A percentile compares a stretch with the other conserved stretches of the same genome.
Evolutionary conservation across 2,113 vertebrate genomes (phyloP).

Genomic region (Ammodytes marinus): DNA sequence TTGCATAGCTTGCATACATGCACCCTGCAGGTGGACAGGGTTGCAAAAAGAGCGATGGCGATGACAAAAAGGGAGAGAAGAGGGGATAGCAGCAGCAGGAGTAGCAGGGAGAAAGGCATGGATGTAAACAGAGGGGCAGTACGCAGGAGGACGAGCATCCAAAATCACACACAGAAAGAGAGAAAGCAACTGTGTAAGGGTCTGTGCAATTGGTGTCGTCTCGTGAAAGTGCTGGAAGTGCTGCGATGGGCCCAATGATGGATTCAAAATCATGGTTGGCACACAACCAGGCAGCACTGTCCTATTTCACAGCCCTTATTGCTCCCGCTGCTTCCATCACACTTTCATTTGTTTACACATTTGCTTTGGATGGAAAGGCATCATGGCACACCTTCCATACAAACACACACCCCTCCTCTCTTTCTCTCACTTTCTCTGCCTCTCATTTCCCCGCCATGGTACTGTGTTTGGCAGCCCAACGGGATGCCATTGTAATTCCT

Average conservation of each 20-base stretch:
- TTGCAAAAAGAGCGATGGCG: slow-evolving; percentile 70
- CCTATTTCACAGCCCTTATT: slow-evolving; percentile 53
- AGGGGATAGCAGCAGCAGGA: slow-evolving; percentile 55
- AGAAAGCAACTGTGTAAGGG: slow-evolving; percentile 58
- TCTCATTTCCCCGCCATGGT: slow-evolving; percentile 52
- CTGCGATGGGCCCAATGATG: slow-evolving; percentile 20
- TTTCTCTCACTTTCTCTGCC: slow-evolving; percentile 59
- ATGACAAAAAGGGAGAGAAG: slow-evolving; percentile 67
- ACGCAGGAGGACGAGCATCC: slow-evolving; percentile 54
- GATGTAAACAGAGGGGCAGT: slow-evolving; percentile 79
- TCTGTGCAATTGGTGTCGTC: slow-evolving; percentile 27
- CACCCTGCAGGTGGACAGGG: slow-evolving; percentile 76
- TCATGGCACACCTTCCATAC: slow-evolving; percentile 57
- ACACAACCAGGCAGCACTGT: slow-evolving; percentile 55
- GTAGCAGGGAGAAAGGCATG: slow-evolving; percentile 64
- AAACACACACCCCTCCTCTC: slow-evolving; percentile 61
- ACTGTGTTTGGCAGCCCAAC: slow-evolving; percentile 60
- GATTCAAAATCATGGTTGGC: slow-evolving; percentile 53
- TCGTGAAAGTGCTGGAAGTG: slow-evolving; percentile 47
- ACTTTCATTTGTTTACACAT: slow-evolving; percentile 76
- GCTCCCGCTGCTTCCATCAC: slow-evolving; percentile 62
- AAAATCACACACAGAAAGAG: slow-evolving; percentile 50
- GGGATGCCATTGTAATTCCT: slow-evolving; percentile 73
- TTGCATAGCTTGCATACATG: slow-evolving; percentile 43
- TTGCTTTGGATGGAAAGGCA: slow-evolving; percentile 62